A percentile compares a stretch with the other conserved stretches of the same genome.
phyloP scores from a whole-genome alignment of 2,888 invertebrate species.

The Brachycybe producta region DNA sequence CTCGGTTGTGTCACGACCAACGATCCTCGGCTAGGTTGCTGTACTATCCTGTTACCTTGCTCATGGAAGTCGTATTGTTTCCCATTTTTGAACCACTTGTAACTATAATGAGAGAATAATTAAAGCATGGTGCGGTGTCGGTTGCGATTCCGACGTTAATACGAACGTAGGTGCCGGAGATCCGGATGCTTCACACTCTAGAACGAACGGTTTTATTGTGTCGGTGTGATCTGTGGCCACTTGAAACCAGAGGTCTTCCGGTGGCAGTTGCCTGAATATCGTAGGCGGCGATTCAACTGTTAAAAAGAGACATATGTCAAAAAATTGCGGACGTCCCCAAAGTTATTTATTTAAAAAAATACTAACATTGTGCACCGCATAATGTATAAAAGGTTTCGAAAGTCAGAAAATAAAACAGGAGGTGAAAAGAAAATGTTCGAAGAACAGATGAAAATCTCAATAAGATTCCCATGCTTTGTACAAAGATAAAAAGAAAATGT shows the following conservation, averaged over 20 bases:
- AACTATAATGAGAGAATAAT: constrained; percentile 29
- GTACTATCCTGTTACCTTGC: constrained; percentile 86
- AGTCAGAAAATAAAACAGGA: no score
- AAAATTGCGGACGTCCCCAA: no score
- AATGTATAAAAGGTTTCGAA: no score
- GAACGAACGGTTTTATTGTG: constrained; percentile 82
- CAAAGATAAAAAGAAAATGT: no score
- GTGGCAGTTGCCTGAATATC: constrained; percentile 83
- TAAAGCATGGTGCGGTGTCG: no score
- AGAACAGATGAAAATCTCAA: no score
- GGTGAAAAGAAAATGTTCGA: no score
- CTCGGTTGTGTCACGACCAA: constrained; percentile 76
- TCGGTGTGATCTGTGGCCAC: constrained; percentile 64
- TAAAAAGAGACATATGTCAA: no score
- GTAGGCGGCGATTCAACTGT: constrained; percentile 51
- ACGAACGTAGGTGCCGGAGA: constrained; percentile 85
- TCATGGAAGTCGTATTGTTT: constrained; percentile 87
- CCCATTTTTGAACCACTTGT: constrained; percentile 88
- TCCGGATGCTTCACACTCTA: constrained; percentile 93
- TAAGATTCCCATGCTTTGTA: no score
- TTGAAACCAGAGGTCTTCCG: constrained; percentile 81
- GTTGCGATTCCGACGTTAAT: no score
- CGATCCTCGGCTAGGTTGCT: constrained; percentile 86
- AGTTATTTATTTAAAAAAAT: no score
- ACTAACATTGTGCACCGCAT: no score